Base-by-base conservation (phyloP, 2,113 vertebrate species). In the Tenrec ecaudatus region DNA sequence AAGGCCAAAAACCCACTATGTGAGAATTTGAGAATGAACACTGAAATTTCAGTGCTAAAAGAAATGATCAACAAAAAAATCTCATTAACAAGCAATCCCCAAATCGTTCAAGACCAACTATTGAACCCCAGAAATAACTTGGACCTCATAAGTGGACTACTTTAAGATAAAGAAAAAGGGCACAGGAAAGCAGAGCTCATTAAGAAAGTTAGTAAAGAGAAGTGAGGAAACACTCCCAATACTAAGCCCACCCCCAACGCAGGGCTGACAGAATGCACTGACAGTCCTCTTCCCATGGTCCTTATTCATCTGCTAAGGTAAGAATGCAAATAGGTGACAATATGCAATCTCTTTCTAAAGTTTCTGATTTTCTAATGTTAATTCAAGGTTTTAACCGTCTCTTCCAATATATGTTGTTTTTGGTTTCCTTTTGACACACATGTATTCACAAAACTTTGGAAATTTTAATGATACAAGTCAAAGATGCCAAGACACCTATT, bases 401-500 rank as follows among this genome's bases (percentile, higher is more conserved):
- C 16, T 91, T 95, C 2, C 80, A 91, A 76, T 86, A 95, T 53
- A 62, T 81, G 22, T 83, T 92, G 96, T 71, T 86, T 36, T 73
- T 73, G 60, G 15, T 19, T 77, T 79, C 73, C 62, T 95, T 89
- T 96, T 95, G 80, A 85, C 31, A 90, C 20, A 69, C 0, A 90
- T 86, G 19, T 1, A 92, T 43, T 76, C 76, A 66, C 23, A 88
- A 53, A 53, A 57, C 27, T 82, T 73, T 81, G 33, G 80, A 97
- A 96, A 76, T 89, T 97, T 86, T 87, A 96, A 81, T 84, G 78
- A 91, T 23, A 68, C 1, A 96, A 97, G 88, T 96, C 86, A 82
- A 97, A 97, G 91, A 95, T 97, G 94, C 82, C 91, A 96, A 97
- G 95, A 96, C 68, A 97, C 47, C 90, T 97, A 97, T 47, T 97